Percentiles rank a stretch among this genome's conserved stretches.
phyloP scores from a whole-genome alignment of 2,113 vertebrate genomes.

The Casuarius casuarius region DNA sequence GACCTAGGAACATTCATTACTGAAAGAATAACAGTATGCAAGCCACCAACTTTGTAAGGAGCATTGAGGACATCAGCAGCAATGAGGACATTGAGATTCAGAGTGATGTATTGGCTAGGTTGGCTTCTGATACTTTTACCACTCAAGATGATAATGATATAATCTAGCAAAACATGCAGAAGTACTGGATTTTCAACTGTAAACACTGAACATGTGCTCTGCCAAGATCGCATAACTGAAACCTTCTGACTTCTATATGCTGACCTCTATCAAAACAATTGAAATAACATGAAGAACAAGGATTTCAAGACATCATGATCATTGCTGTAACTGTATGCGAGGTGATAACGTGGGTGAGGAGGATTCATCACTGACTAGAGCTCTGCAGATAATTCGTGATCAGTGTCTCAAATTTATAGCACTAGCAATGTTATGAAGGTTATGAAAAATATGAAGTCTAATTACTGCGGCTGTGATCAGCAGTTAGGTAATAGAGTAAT shows the following conservation, averaged over 20 bases:
- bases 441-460: background rate
- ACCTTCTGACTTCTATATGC: background rate
- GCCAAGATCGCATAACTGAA: background rate
- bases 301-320: background rate
- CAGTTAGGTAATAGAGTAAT: background rate
- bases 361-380: background rate
- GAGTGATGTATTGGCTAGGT: rapidly evolving
- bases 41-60: background rate
- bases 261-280: background rate
- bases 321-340: background rate
- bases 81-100: background rate
- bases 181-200: background rate
- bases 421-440: background rate
- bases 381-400: background rate
- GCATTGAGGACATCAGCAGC: background rate
- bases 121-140: background rate
- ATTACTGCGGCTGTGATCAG: background rate
- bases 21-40: background rate
- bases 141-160: background rate
- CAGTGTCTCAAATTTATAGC: background rate
- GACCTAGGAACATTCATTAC: background rate
- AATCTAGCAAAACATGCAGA: rapidly evolving
- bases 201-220: background rate
- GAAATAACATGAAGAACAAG: background rate
- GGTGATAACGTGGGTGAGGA: background rate